These are phyloP conservation scores for Hetaerina americana DNA, from an alignment of 1,140 invertebrate species.

Conservation along the genomic window DNA sequence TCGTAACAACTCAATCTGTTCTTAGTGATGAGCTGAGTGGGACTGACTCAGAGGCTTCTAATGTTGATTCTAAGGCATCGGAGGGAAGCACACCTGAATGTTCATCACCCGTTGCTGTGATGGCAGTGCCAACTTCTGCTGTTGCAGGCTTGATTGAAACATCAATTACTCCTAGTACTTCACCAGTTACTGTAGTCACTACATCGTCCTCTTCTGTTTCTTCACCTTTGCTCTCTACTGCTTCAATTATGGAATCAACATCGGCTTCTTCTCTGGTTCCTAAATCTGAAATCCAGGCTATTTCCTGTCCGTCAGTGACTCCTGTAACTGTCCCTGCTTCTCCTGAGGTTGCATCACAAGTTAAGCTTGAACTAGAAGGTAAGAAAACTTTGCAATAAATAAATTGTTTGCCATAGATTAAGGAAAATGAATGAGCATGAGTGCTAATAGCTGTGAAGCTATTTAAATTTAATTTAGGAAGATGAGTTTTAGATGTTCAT, in stretches of 20 bases:
- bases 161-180: not conserved
- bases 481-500: too few species aligned
- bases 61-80: not conserved
- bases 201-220: not conserved
- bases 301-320: not conserved
- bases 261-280: not conserved
- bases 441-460: not conserved
- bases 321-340: not conserved
- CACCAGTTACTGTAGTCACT: not conserved
- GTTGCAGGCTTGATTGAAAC: not conserved
- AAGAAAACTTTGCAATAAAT: too few species aligned
- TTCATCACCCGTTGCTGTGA: not conserved
- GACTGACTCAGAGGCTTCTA: not conserved
- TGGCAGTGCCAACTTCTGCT: not conserved
- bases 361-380: conserved; percentile 36
- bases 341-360: conserved; percentile 17
- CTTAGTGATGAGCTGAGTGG: not conserved
- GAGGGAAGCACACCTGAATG: not conserved
- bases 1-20: not conserved
- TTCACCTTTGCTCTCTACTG: not conserved
- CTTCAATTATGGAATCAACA: not conserved
- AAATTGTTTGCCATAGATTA: not conserved
- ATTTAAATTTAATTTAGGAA: not conserved
- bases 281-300: not conserved
- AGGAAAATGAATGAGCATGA: too few species aligned